These are phyloP conservation scores for Drosophila infuscata DNA, from an alignment of 2,888 invertebrate species.

Conservation along the genomic window DNA sequence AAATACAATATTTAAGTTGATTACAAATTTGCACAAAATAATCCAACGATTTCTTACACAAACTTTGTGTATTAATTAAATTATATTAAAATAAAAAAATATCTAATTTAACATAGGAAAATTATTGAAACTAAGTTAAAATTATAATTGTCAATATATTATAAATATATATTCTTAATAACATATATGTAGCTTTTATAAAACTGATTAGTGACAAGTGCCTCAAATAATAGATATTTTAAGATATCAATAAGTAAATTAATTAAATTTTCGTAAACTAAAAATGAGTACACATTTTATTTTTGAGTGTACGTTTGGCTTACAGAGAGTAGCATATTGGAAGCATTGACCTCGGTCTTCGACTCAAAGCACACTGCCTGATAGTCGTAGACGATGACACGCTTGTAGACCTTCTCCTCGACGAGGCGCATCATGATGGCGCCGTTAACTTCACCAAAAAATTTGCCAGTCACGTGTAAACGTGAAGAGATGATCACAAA, in stretches of 20 bases:
- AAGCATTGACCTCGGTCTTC: conserved; percentile 88
- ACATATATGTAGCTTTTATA: background rate
- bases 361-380: conserved; percentile 94
- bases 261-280: background rate
- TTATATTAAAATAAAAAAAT: background rate
- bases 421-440: conserved; percentile 91
- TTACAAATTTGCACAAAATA: background rate
- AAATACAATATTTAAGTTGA: background rate
- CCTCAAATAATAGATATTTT: background rate
- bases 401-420: conserved; percentile 90
- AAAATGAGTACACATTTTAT: background rate
- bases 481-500: conserved; percentile 93
- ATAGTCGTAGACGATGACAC: conserved; percentile 92
- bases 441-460: conserved; percentile 94
- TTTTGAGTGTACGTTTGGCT: conserved; percentile 58
- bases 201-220: background rate
- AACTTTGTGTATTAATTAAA: background rate
- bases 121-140: background rate
- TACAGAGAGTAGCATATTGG: conserved; percentile 88
- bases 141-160: background rate
- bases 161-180: background rate
- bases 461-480: conserved; percentile 90
- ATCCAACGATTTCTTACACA: background rate
- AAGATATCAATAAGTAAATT: background rate
- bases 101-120: background rate